Evolutionary conservation across 2,797 vertebrate species (phyloP).

Genomic region (Gymnothorax reevesii): DNA sequence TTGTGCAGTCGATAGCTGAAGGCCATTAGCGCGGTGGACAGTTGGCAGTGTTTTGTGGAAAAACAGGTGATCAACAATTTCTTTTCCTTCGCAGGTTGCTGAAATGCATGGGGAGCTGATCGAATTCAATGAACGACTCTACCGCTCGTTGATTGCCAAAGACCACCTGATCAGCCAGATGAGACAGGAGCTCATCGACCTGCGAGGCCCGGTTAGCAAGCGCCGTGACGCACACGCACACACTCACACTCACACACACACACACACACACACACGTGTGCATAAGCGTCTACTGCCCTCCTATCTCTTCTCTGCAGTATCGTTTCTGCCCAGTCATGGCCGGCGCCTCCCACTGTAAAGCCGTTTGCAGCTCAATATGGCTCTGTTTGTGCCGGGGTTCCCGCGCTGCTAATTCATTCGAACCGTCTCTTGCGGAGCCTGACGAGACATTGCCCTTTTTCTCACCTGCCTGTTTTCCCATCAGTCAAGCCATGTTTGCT

Average conservation of each 20-base stretch:
- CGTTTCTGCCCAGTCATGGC: constrained; percentile 26
- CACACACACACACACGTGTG: constrained; percentile 9
- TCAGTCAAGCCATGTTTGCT: constrained; percentile 3
- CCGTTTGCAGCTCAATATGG: constrained; percentile 24
- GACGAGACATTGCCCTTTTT: constrained; percentile 19
- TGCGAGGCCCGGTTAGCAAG: constrained; percentile 88
- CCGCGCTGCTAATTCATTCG: constrained; percentile 8
- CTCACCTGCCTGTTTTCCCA: constrained; percentile 10
- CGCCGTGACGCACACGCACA: not conserved
- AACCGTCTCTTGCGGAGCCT: not conserved
- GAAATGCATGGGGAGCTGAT: constrained; percentile 99
- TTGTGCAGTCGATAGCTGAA: too few species aligned
- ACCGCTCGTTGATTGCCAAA: constrained; percentile 92
- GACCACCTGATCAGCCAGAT: constrained; percentile 94
- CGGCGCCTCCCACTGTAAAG: constrained; percentile 26
- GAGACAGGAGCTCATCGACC: constrained; percentile 95
- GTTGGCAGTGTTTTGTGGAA: not conserved
- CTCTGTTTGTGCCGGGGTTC: constrained; percentile 20
- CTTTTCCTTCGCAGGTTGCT: constrained; percentile 79
- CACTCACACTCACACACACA: not conserved
- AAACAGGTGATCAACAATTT: not conserved
- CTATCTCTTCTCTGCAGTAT: constrained; percentile 41
- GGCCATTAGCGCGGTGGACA: not conserved
- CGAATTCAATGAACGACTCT: constrained; percentile 96
- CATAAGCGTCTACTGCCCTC: constrained; percentile 15